Percentiles rank a stretch among this genome's conserved stretches.
phyloP scores from a whole-genome alignment of 1,140 invertebrate species.

The Cryptotermes secundus region DNA sequence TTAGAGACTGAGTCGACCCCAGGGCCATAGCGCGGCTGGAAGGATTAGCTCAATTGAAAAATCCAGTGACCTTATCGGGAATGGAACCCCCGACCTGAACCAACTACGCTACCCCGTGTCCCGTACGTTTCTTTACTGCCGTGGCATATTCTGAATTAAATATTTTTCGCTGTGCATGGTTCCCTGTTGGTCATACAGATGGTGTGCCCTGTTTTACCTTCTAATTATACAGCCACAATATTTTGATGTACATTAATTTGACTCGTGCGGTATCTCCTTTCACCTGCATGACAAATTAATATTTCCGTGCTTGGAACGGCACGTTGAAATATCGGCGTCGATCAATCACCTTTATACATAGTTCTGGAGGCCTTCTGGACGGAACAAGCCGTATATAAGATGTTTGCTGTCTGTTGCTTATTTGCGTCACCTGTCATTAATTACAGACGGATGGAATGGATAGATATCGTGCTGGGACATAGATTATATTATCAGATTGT shows the following conservation, averaged over 20 bases:
- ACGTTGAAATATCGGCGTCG: neutral
- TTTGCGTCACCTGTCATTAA: neutral
- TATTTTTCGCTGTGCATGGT: no score
- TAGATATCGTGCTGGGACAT: neutral
- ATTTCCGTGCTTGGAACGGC: neutral
- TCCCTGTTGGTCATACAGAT: neutral
- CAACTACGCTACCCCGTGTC: no score
- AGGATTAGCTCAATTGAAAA: no score
- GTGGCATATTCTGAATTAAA: no score
- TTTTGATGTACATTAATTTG: neutral
- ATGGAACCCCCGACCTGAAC: no score
- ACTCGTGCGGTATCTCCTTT: neutral
- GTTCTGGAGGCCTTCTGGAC: neutral
- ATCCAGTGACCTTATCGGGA: no score
- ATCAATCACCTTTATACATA: no score
- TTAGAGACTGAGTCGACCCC: no score
- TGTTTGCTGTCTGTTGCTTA: neutral
- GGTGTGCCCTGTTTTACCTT: neutral
- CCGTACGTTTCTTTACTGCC: no score
- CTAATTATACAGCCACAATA: neutral
- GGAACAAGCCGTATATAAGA: neutral
- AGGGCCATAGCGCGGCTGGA: no score
- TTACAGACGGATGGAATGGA: neutral
- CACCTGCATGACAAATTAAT: conserved; percentile 4
- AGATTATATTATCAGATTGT: neutral